Percentiles rank a stretch among this genome's conserved stretches.
phyloP scores from a whole-genome alignment of 1,140 invertebrate species.

The Lethrus apterus region DNA sequence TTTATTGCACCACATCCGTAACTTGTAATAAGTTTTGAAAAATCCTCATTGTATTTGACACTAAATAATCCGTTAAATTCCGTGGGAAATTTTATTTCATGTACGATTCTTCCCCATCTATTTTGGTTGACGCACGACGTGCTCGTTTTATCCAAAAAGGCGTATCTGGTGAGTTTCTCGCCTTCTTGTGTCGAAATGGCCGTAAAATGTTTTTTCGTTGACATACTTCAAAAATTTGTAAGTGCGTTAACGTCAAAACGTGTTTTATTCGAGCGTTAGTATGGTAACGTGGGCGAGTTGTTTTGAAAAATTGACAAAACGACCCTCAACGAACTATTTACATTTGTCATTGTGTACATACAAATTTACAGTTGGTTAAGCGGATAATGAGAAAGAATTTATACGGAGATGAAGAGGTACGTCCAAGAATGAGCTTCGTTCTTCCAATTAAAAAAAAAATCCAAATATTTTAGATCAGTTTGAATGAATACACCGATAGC shows the following conservation, averaged over 20 bases:
- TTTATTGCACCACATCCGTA: conserved; percentile 4
- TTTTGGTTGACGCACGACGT: background rate
- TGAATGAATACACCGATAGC: conserved; percentile 12
- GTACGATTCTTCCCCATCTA: background rate
- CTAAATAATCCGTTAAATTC: conserved; percentile 1
- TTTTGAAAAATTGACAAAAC: background rate
- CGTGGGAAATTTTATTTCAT: background rate
- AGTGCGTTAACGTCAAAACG: no score
- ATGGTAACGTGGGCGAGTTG: conserved; percentile 7
- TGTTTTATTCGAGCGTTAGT: no score
- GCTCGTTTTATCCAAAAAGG: conserved; percentile 2
- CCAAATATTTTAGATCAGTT: conserved; percentile 11
- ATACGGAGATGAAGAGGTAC: conserved; percentile 6
- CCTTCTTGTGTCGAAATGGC: no score
- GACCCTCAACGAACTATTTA: background rate
- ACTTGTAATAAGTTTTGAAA: background rate
- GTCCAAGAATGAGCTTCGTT: background rate
- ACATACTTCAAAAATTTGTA: no score
- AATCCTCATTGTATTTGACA: background rate
- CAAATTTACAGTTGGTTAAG: conserved; percentile 12
- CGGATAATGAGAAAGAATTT: conserved; percentile 12
- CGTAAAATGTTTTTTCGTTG: background rate
- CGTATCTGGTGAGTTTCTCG: conserved; percentile 3
- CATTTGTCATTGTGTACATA: background rate
- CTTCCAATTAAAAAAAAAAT: background rate